Evolutionary conservation across 2,797 vertebrate species (phyloP).

Genomic region (Cyprinella venusta): DNA sequence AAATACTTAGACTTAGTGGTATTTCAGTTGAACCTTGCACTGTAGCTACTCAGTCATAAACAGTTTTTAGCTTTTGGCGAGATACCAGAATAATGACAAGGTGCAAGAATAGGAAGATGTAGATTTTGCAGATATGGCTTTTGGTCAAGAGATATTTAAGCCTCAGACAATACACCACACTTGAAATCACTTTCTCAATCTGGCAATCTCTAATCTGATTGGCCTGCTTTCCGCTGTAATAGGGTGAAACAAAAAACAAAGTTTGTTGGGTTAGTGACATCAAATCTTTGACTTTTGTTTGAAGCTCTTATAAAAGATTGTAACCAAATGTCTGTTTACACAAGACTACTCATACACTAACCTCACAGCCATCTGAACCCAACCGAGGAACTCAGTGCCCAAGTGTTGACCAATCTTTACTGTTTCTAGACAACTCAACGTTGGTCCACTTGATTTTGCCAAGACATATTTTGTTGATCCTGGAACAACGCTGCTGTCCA

Average conservation of each 20-base stretch:
- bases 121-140: conserved; percentile 20
- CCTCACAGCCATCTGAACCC: neutral
- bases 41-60: neutral
- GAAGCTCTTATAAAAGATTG: neutral
- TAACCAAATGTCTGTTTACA: neutral
- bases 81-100: neutral
- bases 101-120: conserved; percentile 17
- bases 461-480: too few relatives aligned
- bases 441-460: too few relatives aligned
- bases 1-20: neutral
- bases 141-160: neutral
- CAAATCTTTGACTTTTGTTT: neutral
- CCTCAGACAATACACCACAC: conserved; percentile 6
- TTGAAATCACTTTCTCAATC: conserved; percentile 2
- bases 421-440: neutral
- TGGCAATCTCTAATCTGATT: conserved; percentile 12
- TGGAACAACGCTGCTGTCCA: too few relatives aligned
- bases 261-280: neutral
- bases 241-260: neutral
- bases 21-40: conserved; percentile 21
- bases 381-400: neutral
- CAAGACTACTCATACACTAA: neutral
- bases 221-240: neutral
- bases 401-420: neutral
- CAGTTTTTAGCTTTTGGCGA: conserved; percentile 6